phyloP scores from a whole-genome alignment of 2,113 vertebrate genomes.

The Poicephalus meyeri region DNA sequence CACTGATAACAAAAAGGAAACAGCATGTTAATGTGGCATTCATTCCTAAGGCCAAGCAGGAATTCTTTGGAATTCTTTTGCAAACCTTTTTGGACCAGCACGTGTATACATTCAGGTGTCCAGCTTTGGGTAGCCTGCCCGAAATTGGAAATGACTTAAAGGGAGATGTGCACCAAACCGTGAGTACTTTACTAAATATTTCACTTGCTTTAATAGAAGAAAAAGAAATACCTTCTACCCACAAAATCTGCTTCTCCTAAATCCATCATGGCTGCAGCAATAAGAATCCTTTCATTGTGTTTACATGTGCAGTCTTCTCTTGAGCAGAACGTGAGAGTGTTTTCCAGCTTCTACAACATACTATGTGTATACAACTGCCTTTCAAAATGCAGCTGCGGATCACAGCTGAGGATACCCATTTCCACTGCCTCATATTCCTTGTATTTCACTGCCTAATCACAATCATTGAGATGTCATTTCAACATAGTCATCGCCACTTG shows the following conservation, averaged over 20 bases:
- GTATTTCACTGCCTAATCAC: background rate
- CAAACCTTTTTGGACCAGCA: background rate
- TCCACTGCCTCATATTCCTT: background rate
- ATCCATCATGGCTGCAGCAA: background rate
- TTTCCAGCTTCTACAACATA: background rate
- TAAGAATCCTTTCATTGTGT: background rate
- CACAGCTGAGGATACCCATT: background rate
- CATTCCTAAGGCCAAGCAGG: background rate
- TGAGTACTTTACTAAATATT: background rate
- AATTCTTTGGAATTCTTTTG: background rate
- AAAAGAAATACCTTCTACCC: background rate
- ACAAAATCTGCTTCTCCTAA: background rate
- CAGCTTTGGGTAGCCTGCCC: background rate
- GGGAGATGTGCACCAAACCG: background rate
- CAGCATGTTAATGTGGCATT: background rate
- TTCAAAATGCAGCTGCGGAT: background rate
- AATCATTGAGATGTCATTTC: background rate
- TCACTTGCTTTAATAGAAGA: background rate
- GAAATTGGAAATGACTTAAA: accelerated
- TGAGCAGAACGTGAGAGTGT: background rate
- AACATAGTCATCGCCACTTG: background rate
- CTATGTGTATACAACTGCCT: background rate
- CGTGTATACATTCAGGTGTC: background rate
- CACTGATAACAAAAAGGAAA: background rate
- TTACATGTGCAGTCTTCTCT: background rate